Evolutionary conservation across 2,797 vertebrate genomes (phyloP).

Genomic region (Sebastes cheni): DNA sequence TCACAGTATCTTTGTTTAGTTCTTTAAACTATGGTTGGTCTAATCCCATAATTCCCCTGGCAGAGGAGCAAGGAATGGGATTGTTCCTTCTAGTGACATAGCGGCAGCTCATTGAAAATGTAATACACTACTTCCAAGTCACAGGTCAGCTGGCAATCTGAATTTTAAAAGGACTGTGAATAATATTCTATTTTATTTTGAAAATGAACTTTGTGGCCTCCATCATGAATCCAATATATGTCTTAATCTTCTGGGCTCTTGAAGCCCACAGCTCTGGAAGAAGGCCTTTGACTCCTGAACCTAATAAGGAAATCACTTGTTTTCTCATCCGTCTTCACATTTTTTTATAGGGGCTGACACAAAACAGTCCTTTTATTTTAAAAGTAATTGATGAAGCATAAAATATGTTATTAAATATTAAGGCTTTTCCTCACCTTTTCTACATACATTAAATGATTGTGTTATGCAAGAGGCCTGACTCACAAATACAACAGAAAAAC

Average conservation of each 20-base stretch:
- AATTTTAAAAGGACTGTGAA: constrained; percentile 99
- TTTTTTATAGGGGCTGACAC: constrained; percentile 87
- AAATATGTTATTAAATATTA: constrained; percentile 87
- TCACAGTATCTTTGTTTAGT: constrained; percentile 50
- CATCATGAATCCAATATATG: constrained; percentile 99
- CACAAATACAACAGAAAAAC: constrained; percentile 44
- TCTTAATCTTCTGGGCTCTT: constrained; percentile 99
- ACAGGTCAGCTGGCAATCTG: constrained; percentile 99
- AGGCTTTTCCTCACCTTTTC: constrained; percentile 71
- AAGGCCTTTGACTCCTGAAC: constrained; percentile 97
- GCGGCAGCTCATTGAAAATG: constrained; percentile 98
- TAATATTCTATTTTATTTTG: constrained; percentile 99
- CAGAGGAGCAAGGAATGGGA: constrained; percentile 81
- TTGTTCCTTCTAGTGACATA: constrained; percentile 84
- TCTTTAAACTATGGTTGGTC: constrained; percentile 63
- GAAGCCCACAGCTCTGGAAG: constrained; percentile 93
- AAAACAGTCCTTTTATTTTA: constrained; percentile 88
- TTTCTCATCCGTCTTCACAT: constrained; percentile 92
- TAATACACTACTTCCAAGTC: constrained; percentile 98
- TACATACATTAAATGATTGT: constrained; percentile 77
- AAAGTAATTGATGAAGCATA: constrained; percentile 91
- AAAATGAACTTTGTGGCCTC: constrained; percentile 99
- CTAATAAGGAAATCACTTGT: constrained; percentile 99
- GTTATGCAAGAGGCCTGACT: constrained; percentile 72
- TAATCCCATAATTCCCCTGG: constrained; percentile 84